phyloP scores from a whole-genome alignment of 2,797 vertebrate species.

The Zenarchopterus dispar region DNA sequence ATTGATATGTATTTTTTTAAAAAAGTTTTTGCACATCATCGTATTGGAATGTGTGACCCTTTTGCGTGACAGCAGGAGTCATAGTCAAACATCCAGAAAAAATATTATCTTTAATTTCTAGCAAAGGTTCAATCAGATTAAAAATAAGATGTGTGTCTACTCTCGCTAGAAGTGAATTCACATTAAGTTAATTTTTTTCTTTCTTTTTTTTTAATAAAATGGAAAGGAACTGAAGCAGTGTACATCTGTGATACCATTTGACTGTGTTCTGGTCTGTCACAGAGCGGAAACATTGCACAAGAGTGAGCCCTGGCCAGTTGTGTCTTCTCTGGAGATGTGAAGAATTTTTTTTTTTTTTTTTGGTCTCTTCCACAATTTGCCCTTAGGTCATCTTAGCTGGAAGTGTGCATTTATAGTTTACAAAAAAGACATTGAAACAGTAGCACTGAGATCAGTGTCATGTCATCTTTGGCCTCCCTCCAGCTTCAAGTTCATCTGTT shows the following conservation, averaged over 20 bases:
- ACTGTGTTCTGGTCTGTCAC: constrained; percentile 41
- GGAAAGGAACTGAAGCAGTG: constrained; percentile 19
- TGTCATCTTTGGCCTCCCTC: constrained; percentile 70
- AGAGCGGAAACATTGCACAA: constrained; percentile 56
- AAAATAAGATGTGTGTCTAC: background rate
- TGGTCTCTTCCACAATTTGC: constrained; percentile 34
- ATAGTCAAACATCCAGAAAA: constrained; percentile 30
- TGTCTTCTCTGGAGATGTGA: constrained; percentile 59
- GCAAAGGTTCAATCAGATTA: constrained; percentile 22
- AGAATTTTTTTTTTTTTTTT: constrained; percentile 43
- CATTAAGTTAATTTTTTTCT: background rate
- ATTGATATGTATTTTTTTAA: constrained; percentile 28
- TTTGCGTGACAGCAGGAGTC: constrained; percentile 52
- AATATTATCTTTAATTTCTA: constrained; percentile 45
- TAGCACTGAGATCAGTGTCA: constrained; percentile 67
- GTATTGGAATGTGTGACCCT: constrained; percentile 58
- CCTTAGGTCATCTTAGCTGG: constrained; percentile 60
- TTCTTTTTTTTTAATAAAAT: constrained; percentile 3
- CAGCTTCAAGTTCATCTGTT: constrained; percentile 64
- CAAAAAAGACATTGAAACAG: constrained; percentile 49
- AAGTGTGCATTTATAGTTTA: constrained; percentile 59
- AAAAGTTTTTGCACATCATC: constrained; percentile 45
- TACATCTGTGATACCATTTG: constrained; percentile 56
- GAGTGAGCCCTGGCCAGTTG: constrained; percentile 41
- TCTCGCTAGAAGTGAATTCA: constrained; percentile 2